Evolutionary conservation across 2,113 vertebrate genomes (phyloP).

Genomic region (Alethe castanea): DNA sequence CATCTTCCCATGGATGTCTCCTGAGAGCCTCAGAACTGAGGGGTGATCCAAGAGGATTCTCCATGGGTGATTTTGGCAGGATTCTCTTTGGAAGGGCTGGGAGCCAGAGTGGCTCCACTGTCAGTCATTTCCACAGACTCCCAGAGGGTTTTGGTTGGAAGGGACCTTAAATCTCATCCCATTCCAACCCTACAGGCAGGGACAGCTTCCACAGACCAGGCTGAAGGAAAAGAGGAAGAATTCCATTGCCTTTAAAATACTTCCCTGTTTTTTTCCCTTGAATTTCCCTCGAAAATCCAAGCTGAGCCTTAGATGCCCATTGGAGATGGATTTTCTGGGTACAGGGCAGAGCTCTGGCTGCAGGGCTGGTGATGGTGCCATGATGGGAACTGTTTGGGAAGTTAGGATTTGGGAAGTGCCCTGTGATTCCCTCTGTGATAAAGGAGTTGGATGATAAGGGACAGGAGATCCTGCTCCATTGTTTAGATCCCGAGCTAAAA

Average conservation of each 20-base stretch:
- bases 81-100: not conserved
- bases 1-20: not conserved
- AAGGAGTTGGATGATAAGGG: not conserved
- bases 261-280: rapidly evolving
- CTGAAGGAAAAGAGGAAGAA: not conserved
- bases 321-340: not conserved
- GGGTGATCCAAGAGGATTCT: not conserved
- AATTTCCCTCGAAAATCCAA: not conserved
- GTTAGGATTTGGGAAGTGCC: not conserved
- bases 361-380: rapidly evolving
- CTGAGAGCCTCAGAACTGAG: rapidly evolving
- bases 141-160: not conserved
- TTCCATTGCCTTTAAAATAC: not conserved
- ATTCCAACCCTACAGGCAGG: not conserved
- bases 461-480: not conserved
- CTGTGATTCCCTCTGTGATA: not conserved
- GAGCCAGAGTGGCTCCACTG: not conserved
- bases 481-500: not conserved
- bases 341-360: rapidly evolving
- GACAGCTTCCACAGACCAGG: not conserved
- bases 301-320: rapidly evolving
- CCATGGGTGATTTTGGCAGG: rapidly evolving
- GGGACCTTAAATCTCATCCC: not conserved
- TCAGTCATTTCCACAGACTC: not conserved
- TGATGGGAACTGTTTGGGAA: rapidly evolving